Evolutionary conservation across 2,797 vertebrate species (phyloP), one percentile per base, ranked within the genome.

Genomic region (Chelmon rostratus): DNA sequence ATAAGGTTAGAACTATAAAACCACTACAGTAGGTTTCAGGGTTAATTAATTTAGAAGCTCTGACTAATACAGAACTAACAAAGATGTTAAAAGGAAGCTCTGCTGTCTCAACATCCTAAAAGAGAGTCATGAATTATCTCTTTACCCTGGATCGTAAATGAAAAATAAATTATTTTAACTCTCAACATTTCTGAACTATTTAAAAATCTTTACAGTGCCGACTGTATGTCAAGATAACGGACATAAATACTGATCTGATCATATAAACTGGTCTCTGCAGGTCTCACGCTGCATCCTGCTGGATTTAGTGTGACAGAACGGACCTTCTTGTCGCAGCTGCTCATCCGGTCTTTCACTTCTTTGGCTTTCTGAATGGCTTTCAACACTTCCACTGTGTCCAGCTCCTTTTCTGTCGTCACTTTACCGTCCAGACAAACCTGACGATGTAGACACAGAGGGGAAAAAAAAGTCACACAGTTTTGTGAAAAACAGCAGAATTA

Each of bases 291-390:
- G 53, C 42, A 21, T 38, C 21, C 38, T 1, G 33, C 23, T 57
- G 18, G 47, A 18, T 28, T 63, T 42, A 31, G 38, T n/a, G 28
- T 3, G 53, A 59, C 58, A 15, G 8, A 44, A 3, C 58, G 79
- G 94, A 99, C 98, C 97, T 97, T 99, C 93, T 96, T 98, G 74
- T 98, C 97, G 6, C 91, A 79, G 91, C 93, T 95, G 86, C 94
- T 96, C 96, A 97, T 95, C 87, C 96, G 93, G 84, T 95, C 96
- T 93, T 98, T 99, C 74, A 96, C 96, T 86, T 98, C 98, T 93
- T 97, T 99, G 89, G 98, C 97, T 96, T 99, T 99, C 90, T 98
- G 98, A 93, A 99, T 99, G 75, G 98, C 98, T 94, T 99, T 99
- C 46, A 99, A 86, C 57, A 99, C 98, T 91, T 99, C 98, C 56